These are phyloP conservation scores for Rhamnusium bicolor DNA, from an alignment of 2,888 invertebrate species.

Conservation along the genomic window DNA sequence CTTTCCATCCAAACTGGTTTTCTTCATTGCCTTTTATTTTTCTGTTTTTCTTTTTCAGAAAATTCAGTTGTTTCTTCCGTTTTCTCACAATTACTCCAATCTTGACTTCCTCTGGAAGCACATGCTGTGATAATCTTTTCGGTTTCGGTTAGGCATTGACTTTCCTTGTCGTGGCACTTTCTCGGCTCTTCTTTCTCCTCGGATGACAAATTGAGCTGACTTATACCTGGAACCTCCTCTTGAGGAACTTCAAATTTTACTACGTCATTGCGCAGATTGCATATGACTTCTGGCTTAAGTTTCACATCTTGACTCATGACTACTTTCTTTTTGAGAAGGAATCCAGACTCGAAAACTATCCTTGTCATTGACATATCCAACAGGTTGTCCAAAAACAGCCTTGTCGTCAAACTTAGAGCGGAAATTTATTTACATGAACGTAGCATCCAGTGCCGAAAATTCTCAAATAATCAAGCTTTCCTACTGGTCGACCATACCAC, in stretches of 20 bases:
- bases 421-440: constrained; percentile 26
- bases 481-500: background rate
- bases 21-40: background rate
- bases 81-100: background rate
- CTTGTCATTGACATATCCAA: background rate
- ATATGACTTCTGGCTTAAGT: background rate
- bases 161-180: background rate
- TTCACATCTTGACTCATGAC: background rate
- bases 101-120: background rate
- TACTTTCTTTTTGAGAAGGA: background rate
- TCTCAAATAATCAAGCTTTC: background rate
- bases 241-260: background rate
- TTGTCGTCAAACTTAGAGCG: constrained; percentile 33
- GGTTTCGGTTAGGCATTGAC: background rate
- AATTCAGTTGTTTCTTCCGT: background rate
- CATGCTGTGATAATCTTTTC: background rate
- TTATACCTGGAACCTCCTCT: background rate
- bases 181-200: background rate
- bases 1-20: background rate
- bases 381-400: background rate
- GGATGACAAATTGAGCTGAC: background rate
- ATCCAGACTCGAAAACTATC: background rate
- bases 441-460: constrained; percentile 35
- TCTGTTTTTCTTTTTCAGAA: background rate
- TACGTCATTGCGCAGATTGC: background rate